These are phyloP conservation scores for Furcula furcula DNA, from an alignment of 2,888 invertebrate genomes.

Conservation along the genomic window DNA sequence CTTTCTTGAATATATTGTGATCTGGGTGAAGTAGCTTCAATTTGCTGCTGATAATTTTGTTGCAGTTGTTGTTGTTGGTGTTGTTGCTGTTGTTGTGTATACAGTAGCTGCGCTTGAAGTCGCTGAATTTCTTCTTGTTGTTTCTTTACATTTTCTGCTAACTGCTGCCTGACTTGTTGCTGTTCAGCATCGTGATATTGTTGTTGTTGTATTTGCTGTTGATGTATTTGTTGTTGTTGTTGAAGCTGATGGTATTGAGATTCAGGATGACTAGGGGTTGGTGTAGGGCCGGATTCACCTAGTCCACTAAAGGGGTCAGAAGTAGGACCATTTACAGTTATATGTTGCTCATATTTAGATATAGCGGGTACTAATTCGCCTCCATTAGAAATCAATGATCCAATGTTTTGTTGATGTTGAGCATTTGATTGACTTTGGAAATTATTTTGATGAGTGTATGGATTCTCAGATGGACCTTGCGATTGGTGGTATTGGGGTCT, in stretches of 20 bases:
- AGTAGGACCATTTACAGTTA: slow-evolving; percentile 78
- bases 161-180: slow-evolving; percentile 64
- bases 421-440: slow-evolving; percentile 50
- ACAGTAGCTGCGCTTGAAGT: slow-evolving; percentile 63
- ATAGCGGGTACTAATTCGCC: slow-evolving; percentile 89
- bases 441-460: slow-evolving; percentile 39
- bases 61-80: slow-evolving; percentile 39
- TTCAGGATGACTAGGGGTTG: slow-evolving; percentile 31
- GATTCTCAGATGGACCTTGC: slow-evolving; percentile 59
- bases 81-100: slow-evolving; percentile 68
- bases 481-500: slow-evolving; percentile 52
- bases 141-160: slow-evolving; percentile 73
- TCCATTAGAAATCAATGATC: slow-evolving; percentile 81
- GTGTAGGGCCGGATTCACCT: slow-evolving; percentile 37
- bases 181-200: slow-evolving; percentile 56
- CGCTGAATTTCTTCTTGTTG: slow-evolving; percentile 78
- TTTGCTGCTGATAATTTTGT: slow-evolving; percentile 48
- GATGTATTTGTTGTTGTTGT: slow-evolving; percentile 22
- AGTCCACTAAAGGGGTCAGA: slow-evolving; percentile 49
- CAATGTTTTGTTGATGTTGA: slow-evolving; percentile 70
- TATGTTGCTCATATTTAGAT: slow-evolving; percentile 90
- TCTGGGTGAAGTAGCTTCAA: slow-evolving; percentile 56
- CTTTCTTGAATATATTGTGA: slow-evolving; percentile 68
- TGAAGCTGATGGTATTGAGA: slow-evolving; percentile 30
- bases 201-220: slow-evolving; percentile 22